phyloP scores from a whole-genome alignment of 2,113 vertebrate species.

The Nothobranchius furzeri region DNA sequence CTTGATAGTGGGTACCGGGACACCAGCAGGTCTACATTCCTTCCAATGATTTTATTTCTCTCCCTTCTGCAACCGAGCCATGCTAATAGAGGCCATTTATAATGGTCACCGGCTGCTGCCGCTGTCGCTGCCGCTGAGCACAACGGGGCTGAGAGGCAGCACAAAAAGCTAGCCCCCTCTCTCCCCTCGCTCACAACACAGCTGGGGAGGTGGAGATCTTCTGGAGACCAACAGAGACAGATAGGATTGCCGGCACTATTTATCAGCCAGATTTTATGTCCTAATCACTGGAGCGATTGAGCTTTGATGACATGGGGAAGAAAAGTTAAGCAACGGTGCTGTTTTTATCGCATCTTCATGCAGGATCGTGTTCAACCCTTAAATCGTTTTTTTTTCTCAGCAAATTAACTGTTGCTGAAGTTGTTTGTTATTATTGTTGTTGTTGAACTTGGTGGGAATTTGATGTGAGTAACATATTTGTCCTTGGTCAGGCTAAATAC shows the following conservation, averaged over 20 bases:
- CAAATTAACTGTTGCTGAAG: constrained; percentile 21
- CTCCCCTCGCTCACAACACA: constrained; percentile 53
- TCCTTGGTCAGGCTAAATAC: constrained; percentile 48
- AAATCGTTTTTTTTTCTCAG: constrained; percentile 9
- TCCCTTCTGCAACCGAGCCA: constrained; percentile 71
- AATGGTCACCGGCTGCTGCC: constrained; percentile 73
- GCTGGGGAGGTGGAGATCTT: constrained; percentile 57
- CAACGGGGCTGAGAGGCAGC: constrained; percentile 57
- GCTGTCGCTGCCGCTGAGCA: constrained; percentile 57
- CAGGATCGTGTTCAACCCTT: constrained; percentile 20
- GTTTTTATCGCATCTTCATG: constrained; percentile 44
- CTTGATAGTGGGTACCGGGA: constrained; percentile 57
- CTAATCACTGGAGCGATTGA: constrained; percentile 58
- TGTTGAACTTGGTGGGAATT: constrained; percentile 43
- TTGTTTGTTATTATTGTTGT: constrained; percentile 26
- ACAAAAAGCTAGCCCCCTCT: constrained; percentile 55
- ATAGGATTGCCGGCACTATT: constrained; percentile 51
- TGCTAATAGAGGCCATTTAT: constrained; percentile 81
- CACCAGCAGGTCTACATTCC: constrained; percentile 64
- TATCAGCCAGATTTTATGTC: constrained; percentile 50
- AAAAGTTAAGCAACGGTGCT: constrained; percentile 42
- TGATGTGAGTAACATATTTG: constrained; percentile 48
- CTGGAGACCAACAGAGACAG: constrained; percentile 44
- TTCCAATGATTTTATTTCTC: constrained; percentile 79
- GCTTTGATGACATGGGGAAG: constrained; percentile 35